Evolutionary conservation across 2,888 invertebrate species (phyloP).

Genomic region (Monochamus alternatus): DNA sequence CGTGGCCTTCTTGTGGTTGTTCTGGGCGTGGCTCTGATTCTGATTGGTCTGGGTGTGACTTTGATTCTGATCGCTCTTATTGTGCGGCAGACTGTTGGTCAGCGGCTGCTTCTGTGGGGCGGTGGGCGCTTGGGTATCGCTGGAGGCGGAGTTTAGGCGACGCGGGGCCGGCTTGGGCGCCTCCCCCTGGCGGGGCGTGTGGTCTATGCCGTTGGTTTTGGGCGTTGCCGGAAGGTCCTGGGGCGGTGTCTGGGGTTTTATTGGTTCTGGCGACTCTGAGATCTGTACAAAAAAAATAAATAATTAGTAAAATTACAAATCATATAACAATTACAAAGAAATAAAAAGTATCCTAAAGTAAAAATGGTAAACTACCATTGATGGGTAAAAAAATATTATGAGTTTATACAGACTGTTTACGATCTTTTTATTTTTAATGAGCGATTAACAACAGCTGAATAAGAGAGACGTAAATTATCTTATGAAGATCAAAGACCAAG

Average conservation of each 20-base stretch:
- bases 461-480: no score
- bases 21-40: constrained; percentile 56
- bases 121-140: constrained; percentile 40
- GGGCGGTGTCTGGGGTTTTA: constrained; percentile 49
- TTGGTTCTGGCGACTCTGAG: constrained; percentile 57
- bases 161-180: constrained; percentile 66
- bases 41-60: not conserved
- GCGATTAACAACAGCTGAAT: no score
- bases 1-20: constrained; percentile 70
- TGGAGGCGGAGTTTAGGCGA: constrained; percentile 54
- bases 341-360: no score
- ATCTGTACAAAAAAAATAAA: constrained; percentile 34
- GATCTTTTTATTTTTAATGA: no score
- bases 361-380: no score
- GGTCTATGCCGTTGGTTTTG: constrained; percentile 65
- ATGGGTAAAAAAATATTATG: no score
- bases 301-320: not conserved
- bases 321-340: no score
- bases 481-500: no score
- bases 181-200: constrained; percentile 64
- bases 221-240: constrained; percentile 60
- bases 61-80: constrained; percentile 10
- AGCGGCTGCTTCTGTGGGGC: constrained; percentile 22
- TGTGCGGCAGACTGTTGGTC: constrained; percentile 38
- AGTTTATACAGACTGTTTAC: no score